Evolutionary conservation across 2,888 invertebrate genomes (phyloP), one percentile per base, ranked within the genome.

Genomic region (Netelia inedita): DNA sequence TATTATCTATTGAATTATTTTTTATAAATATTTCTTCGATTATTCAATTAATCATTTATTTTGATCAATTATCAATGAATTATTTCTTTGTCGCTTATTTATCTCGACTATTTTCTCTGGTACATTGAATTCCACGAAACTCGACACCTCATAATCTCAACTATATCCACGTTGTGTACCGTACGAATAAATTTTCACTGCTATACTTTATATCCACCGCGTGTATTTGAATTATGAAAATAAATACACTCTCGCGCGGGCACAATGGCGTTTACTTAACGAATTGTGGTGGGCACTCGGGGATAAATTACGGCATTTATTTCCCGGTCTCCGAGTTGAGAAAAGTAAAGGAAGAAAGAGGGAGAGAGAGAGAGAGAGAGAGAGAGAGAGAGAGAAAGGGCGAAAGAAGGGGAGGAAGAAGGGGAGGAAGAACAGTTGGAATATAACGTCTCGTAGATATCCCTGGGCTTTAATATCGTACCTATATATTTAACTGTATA

Each of bases 361-460:
- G 6, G 35, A 28, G 28, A 28, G 5, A 28, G 28, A 28, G 3
- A 28, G 28, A 28, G 28, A 28, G 28, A 28, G 28, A 28, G 28
- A 28, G 28, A 28, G 2, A 28, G 28, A 28, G 28, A 28, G 28
- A 28, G 28, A 79, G 84, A 78, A 46, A 75, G 79, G 41, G 59
- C 61, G 57, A 65, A 55, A 72, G 69, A 71, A 35, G 35, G 35
- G 35, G 35, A 35, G 35, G 6, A 35, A 35, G 6, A 6, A 35
- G 35, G 73, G 79, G 69, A 83, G 79, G 83, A 46, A 63, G 83
- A 76, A 68, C 71, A 69, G 78, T 66, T 71, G 76, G 83, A 86
- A 86, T 87, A 87, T 83, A 88, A 86, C 84, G 87, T 83, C 84
- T 83, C 63, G 79, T 71, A 50, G 73, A 79, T 83, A 79, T 83